Base-by-base conservation (phyloP, 2,888 invertebrate genomes). In the Brenthis ino region DNA sequence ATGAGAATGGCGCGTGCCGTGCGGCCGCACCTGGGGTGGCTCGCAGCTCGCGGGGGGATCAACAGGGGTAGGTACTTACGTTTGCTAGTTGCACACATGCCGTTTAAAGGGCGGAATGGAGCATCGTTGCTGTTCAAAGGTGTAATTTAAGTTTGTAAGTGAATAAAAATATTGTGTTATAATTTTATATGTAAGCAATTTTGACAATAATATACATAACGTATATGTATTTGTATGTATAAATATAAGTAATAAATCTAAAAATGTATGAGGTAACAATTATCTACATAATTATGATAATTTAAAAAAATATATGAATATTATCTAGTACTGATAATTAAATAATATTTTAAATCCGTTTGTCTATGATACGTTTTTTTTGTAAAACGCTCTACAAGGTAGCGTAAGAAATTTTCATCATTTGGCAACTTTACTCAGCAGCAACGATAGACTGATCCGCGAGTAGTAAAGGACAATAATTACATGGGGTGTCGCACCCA, bases 1-100 rank as follows among this genome's bases (percentile, higher is more conserved):
- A 82, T 82, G 82, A 82, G 91, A 92, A 91, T 93, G 93, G 93
- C 93, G 93, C 93, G 91, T 93, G 93, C 93, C 93, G 82, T 79
- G 84, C 83, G 81, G 82, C 75, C 87, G 86, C 91, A 91, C 92
- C 92, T 92, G 92, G 92, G 91, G 90, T 88, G 83, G 78, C 75
- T 77, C 75, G 78, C 77, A 82, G 77, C 77, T 76, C 72, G 87
- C 86, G 90, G 91, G 92, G 93, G 91, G 89, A 90, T 89, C 82
- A 86, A 89, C 90, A 90, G 88, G 92, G 92, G 92, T 92, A 89
- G 92, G 91, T 92, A 92, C 91, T 91, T 91, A 91, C 91, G 84
- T 85, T 88, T 89, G 87, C 91, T 89, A 89, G 86, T 91, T 92
- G 90, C 92, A 92, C 93, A 93, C 92, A 93, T 92, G 91, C 88